A percentile compares a stretch with the other conserved stretches of the same genome.
These are phyloP conservation scores for Bucco capensis DNA, from an alignment of 2,113 vertebrate genomes.

Conservation along the genomic window DNA sequence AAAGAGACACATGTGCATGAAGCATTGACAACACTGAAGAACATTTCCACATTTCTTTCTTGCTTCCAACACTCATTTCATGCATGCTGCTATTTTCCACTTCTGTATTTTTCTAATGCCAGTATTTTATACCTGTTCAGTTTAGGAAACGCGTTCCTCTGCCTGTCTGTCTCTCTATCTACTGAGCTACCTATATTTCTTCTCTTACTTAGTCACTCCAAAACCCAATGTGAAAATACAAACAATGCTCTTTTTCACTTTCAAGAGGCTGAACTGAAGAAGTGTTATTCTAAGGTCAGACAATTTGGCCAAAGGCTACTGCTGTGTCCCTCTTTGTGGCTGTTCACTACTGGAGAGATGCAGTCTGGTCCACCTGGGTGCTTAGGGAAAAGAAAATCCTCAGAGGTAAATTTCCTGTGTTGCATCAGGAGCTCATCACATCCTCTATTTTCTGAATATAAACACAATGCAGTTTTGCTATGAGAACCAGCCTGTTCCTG, in stretches of 20 bases:
- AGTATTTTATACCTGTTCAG: not conserved
- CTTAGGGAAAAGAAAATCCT: not conserved
- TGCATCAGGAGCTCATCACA: not conserved
- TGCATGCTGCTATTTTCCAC: not conserved
- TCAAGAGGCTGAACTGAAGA: rapidly evolving
- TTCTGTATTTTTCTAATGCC: not conserved
- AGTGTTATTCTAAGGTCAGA: not conserved
- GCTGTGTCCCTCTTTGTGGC: not conserved
- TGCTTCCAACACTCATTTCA: not conserved
- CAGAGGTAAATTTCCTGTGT: not conserved
- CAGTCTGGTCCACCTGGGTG: not conserved
- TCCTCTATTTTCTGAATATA: not conserved
- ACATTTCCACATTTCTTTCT: not conserved
- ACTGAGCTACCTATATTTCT: not conserved
- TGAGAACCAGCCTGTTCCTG: not conserved
- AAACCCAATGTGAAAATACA: not conserved
- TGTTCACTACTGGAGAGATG: not conserved
- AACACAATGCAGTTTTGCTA: not conserved
- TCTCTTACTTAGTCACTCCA: not conserved
- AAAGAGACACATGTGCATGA: not conserved
- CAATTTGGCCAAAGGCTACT: not conserved
- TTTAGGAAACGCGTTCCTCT: not conserved
- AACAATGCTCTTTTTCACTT: not conserved
- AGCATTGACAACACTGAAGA: not conserved
- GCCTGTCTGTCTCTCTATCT: not conserved